These are phyloP conservation scores for Aphidius ervi DNA, from an alignment of 1,140 invertebrate species.

Conservation along the genomic window DNA sequence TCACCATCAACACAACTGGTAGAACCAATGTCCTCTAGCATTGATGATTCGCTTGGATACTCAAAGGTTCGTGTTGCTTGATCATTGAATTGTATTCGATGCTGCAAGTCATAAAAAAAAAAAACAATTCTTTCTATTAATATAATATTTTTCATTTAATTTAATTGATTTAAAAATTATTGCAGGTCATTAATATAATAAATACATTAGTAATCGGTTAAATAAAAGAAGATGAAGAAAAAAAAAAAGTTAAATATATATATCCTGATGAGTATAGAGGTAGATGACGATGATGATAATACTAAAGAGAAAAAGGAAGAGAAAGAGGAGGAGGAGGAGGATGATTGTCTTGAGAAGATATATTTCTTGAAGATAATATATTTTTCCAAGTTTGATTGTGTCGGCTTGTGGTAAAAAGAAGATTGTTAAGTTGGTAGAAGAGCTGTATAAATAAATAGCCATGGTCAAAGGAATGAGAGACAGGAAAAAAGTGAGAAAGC, in stretches of 20 bases:
- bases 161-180: constrained; percentile 1
- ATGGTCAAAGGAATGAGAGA: not conserved
- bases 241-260: not conserved
- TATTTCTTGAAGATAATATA: too few relatives aligned
- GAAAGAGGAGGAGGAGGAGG: not conserved
- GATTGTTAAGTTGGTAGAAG: not conserved
- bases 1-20: constrained; percentile 40
- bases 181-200: not conserved
- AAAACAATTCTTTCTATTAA: constrained; percentile 6
- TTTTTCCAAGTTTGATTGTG: too few relatives aligned
- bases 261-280: too few relatives aligned
- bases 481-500: not conserved
- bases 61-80: constrained; percentile 76
- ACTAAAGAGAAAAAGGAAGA: constrained; percentile 5
- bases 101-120: constrained; percentile 54
- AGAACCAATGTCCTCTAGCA: constrained; percentile 60
- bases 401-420: too few relatives aligned
- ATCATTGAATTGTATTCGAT: constrained; percentile 82
- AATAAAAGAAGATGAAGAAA: not conserved
- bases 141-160: not conserved
- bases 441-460: not conserved
- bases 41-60: constrained; percentile 79
- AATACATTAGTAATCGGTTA: not conserved
- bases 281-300: constrained; percentile 1
- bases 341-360: too few relatives aligned